These are phyloP conservation scores for Priocnemis perturbator DNA, from an alignment of 2,888 invertebrate species.

Conservation along the genomic window DNA sequence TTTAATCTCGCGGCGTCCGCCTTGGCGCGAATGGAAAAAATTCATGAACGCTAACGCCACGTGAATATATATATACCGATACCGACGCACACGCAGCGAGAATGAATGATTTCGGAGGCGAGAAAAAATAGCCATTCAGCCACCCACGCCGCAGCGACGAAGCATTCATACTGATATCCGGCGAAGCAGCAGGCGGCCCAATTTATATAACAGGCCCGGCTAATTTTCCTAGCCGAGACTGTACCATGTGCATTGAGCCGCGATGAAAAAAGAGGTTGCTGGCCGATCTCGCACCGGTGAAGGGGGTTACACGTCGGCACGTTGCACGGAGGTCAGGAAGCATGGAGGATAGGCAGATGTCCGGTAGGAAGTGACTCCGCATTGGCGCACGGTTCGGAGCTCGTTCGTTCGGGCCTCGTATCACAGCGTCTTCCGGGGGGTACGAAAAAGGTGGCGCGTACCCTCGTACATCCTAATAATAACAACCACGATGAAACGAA, in stretches of 20 bases:
- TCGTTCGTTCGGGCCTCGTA: slow-evolving; percentile 42
- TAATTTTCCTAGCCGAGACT: slow-evolving; percentile 19
- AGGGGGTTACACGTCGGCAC: no score
- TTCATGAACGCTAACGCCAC: no score
- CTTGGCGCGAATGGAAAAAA: not conserved
- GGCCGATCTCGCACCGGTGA: slow-evolving; percentile 15
- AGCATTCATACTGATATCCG: no score
- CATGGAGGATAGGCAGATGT: slow-evolving; percentile 47
- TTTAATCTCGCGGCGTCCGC: slow-evolving; percentile 43
- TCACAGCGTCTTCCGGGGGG: slow-evolving; percentile 50
- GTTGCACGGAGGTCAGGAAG: slow-evolving; percentile 22
- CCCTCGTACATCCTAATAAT: slow-evolving; percentile 49
- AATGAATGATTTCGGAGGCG: not conserved
- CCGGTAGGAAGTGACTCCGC: slow-evolving; percentile 57
- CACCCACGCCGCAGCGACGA: no score
- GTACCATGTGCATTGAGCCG: slow-evolving; percentile 29
- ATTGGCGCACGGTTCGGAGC: slow-evolving; percentile 33
- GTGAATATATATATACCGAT: no score
- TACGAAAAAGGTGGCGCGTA: slow-evolving; percentile 12
- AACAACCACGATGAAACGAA: slow-evolving; percentile 44
- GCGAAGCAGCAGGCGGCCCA: no score
- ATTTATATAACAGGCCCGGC: not conserved
- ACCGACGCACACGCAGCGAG: not conserved
- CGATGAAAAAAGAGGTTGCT: slow-evolving; percentile 31
- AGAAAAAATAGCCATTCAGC: not conserved